These are phyloP conservation scores for Ophion ventricosus DNA, from an alignment of 2,888 invertebrate species.

Conservation along the genomic window DNA sequence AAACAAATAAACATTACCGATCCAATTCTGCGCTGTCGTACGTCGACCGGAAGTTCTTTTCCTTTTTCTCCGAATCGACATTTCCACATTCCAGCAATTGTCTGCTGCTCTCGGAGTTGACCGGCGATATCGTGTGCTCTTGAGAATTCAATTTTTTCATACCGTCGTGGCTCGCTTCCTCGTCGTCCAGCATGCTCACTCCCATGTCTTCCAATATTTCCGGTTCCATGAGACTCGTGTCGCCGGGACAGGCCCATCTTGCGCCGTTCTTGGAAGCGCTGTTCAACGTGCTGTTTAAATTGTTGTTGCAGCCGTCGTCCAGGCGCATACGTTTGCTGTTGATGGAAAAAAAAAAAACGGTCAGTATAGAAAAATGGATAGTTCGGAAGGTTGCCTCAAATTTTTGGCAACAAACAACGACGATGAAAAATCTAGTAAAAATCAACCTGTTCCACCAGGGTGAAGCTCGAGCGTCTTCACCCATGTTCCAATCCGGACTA, in stretches of 20 bases:
- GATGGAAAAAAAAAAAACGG: conserved; percentile 18
- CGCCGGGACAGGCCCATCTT: conserved; percentile 78
- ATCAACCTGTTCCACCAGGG: conserved; percentile 73
- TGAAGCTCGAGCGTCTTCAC: conserved; percentile 57
- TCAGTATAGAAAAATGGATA: background rate
- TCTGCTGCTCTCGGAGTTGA: conserved; percentile 69
- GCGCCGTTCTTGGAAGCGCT: conserved; percentile 72
- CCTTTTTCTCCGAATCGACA: conserved; percentile 69
- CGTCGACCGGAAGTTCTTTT: conserved; percentile 71
- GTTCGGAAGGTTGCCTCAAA: background rate
- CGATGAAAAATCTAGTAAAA: conserved; percentile 23
- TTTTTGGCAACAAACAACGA: background rate
- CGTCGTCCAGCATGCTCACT: conserved; percentile 86
- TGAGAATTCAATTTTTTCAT: conserved; percentile 76
- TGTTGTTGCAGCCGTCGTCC: conserved; percentile 80
- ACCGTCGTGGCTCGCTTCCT: conserved; percentile 82
- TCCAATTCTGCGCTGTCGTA: conserved; percentile 72
- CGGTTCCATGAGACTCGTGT: conserved; percentile 81
- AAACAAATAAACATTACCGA: conserved; percentile 70
- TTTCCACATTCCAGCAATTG: conserved; percentile 67
- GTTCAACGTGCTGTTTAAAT: conserved; percentile 74
- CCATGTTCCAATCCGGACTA: conserved; percentile 50
- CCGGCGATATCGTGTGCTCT: conserved; percentile 80
- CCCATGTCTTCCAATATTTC: conserved; percentile 86
- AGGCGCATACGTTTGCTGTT: conserved; percentile 78